Conservation (phyloP, 2,113 vertebrate species). For the Sciurus niger region DNA sequence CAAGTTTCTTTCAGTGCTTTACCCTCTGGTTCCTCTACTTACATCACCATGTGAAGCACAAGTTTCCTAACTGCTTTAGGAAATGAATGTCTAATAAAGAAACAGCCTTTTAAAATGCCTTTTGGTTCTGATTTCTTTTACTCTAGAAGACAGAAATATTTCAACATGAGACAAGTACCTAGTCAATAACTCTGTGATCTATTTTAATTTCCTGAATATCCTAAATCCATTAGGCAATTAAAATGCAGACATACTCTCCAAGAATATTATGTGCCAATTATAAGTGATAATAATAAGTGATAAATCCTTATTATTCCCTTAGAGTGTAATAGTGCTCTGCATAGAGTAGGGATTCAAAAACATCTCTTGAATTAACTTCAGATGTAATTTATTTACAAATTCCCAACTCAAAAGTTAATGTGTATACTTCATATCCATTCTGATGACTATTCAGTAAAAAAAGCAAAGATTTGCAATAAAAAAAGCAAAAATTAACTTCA, state of each 20-base stretch:
- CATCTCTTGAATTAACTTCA: no score
- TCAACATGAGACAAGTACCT: constrained; percentile 57
- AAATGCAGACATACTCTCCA: constrained; percentile 47
- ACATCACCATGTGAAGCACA: background rate
- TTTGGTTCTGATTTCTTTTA: constrained; percentile 56
- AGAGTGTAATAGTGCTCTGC: no score
- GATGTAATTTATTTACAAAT: no score
- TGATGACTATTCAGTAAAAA: no score
- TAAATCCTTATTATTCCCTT: no score
- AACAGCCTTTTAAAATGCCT: constrained; percentile 39
- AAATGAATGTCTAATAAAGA: constrained; percentile 60
- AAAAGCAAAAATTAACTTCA: constrained; percentile 51
- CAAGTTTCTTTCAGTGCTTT: background rate
- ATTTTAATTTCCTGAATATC: constrained; percentile 66
- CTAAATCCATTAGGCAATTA: constrained; percentile 55
- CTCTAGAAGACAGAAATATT: constrained; percentile 60
- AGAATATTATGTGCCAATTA: constrained; percentile 65
- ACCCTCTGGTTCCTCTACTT: constrained; percentile 7
- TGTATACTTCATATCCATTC: no score
- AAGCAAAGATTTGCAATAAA: background rate
- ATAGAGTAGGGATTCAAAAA: no score
- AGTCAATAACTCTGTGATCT: constrained; percentile 40
- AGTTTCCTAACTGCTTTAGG: constrained; percentile 64
- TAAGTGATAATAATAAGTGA: constrained; percentile 29
- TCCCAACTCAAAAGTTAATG: no score